Percentiles rank a stretch among this genome's conserved stretches.
Conservation (phyloP, 1,140 invertebrate species). For the Aphidius ervi region DNA sequence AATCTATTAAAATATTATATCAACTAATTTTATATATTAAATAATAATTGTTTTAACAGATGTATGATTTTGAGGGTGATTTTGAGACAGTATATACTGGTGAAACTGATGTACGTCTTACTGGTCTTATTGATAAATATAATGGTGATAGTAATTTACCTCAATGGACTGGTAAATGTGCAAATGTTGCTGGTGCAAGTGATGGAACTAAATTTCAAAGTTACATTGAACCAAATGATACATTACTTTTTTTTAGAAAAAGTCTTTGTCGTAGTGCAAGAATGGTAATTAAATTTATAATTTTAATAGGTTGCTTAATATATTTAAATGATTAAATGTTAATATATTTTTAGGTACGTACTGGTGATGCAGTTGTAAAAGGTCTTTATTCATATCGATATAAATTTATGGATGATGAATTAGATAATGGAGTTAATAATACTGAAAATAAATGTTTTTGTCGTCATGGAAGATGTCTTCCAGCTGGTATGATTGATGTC, state of each 20-base stretch:
- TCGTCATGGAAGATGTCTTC: constrained; percentile 63
- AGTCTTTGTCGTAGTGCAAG: constrained; percentile 72
- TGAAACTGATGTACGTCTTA: constrained; percentile 56
- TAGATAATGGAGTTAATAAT: constrained; percentile 70
- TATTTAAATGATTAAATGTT: constrained; percentile 13
- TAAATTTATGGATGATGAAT: constrained; percentile 66
- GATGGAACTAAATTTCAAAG: constrained; percentile 82
- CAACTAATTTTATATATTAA: too few species aligned
- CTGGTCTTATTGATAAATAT: constrained; percentile 74
- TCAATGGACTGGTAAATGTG: constrained; percentile 74
- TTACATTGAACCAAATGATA: constrained; percentile 63
- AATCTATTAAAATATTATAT: background rate
- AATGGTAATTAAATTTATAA: constrained; percentile 53
- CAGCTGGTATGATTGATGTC: constrained; percentile 70
- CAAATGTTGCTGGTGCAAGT: constrained; percentile 71
- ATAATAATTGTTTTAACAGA: constrained; percentile 51
- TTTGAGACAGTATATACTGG: constrained; percentile 78
- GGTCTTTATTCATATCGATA: constrained; percentile 64
- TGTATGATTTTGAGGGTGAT: constrained; percentile 81
- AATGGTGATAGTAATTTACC: constrained; percentile 65
- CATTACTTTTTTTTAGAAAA: constrained; percentile 73
- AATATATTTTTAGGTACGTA: constrained; percentile 54
- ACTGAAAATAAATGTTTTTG: constrained; percentile 78
- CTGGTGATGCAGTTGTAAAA: constrained; percentile 54
- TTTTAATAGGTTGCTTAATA: background rate